Percentiles rank a stretch among this genome's conserved stretches.
Conservation (phyloP, 2,888 invertebrate species). For the Pseudococcus jackbeardsleyi region DNA sequence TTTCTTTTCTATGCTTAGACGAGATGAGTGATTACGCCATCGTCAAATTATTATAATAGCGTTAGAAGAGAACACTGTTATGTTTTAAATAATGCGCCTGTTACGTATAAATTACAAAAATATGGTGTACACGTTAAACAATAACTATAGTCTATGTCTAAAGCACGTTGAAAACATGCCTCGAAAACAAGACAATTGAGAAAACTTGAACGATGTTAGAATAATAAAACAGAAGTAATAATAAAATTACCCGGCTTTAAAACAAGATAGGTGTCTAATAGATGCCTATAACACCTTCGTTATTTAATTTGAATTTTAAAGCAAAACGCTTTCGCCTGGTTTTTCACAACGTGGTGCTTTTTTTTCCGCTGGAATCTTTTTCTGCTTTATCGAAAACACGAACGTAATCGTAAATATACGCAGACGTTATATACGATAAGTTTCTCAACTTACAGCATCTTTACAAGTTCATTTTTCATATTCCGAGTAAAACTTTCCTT, state of each 20-base stretch:
- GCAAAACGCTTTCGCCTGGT: not conserved
- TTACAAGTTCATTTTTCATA: constrained; percentile 32
- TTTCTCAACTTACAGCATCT: constrained; percentile 22
- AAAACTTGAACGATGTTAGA: not conserved
- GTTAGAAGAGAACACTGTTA: too few species aligned
- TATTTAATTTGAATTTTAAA: constrained; percentile 7
- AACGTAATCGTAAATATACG: constrained; percentile 20
- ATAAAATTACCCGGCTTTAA: not conserved
- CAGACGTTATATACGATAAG: not conserved
- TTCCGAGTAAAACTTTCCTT: constrained; percentile 21
- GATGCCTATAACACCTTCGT: not conserved
- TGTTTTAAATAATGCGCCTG: not conserved
- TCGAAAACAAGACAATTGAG: not conserved
- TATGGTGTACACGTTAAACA: not conserved
- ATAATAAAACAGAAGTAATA: not conserved
- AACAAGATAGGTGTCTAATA: not conserved
- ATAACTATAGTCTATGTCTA: not conserved
- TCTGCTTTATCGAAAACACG: constrained; percentile 7
- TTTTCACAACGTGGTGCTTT: not conserved
- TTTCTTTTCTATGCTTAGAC: too few species aligned
- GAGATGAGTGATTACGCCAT: not conserved
- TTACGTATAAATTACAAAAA: not conserved
- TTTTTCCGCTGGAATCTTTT: not conserved
- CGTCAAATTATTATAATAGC: too few species aligned
- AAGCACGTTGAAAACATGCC: not conserved